A percentile compares a stretch with the other conserved stretches of the same genome.
Conservation (phyloP, 2,888 invertebrate species). For the Cantharis lateralis region DNA sequence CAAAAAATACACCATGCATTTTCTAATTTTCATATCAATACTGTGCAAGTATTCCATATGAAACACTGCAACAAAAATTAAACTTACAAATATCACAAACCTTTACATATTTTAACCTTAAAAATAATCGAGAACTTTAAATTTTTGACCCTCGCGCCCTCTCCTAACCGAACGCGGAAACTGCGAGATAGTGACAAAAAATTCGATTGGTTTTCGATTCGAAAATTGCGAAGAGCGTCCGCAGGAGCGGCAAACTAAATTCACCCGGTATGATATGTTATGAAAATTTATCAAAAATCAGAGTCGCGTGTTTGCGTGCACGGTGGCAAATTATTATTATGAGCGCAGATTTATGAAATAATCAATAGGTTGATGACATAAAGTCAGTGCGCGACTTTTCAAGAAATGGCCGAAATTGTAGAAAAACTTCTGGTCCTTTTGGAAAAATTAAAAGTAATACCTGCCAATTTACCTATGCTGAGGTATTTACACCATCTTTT, state of each 20-base stretch:
- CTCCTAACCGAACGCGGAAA: neutral
- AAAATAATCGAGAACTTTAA: neutral
- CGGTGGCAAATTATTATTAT: slow-evolving; percentile 24
- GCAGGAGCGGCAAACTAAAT: neutral
- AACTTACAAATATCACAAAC: neutral
- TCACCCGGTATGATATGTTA: neutral
- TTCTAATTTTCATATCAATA: slow-evolving; percentile 28
- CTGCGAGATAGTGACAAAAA: neutral
- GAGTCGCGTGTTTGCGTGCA: slow-evolving; percentile 33
- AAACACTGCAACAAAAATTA: neutral
- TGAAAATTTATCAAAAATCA: slow-evolving; percentile 13
- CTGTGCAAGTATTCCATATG: slow-evolving; percentile 18
- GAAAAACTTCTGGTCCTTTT: slow-evolving; percentile 38
- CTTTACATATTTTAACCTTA: slow-evolving; percentile 11
- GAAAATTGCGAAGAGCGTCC: neutral
- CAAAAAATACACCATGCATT: slow-evolving; percentile 38
- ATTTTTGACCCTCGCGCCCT: neutral
- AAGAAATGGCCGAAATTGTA: slow-evolving; percentile 35
- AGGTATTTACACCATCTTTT: slow-evolving; percentile 5
- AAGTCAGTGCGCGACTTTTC: slow-evolving; percentile 31
- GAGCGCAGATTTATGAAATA: slow-evolving; percentile 35
- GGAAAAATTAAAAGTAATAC: slow-evolving; percentile 39
- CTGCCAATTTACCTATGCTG: neutral
- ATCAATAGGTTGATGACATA: slow-evolving; percentile 42
- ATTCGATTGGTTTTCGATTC: neutral